Evolutionary conservation across 2,113 vertebrate genomes (phyloP), one percentile per base, ranked within the genome.

Genomic region (Serinus canaria): DNA sequence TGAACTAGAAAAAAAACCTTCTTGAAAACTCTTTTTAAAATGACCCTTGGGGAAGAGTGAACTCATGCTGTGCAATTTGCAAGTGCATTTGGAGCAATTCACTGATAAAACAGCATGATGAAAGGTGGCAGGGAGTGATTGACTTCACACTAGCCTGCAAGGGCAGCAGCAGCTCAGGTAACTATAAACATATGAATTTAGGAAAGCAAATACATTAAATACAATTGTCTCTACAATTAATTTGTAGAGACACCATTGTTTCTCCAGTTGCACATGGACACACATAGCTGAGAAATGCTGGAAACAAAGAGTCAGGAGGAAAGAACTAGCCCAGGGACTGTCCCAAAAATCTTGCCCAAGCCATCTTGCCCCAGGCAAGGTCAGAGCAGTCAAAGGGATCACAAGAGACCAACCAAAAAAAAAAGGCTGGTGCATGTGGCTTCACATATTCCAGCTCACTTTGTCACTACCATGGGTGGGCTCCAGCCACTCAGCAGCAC

Each of bases 11-110:
- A 30, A 89, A 83, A 86, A 78, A 60, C 22, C 39, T 87, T 81
- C 66, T 83, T 93, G 44, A n/a, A 93, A 93, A 74, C 80, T 92
- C 50, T 93, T 94, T 89, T 93, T 68, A 23, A 94, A 94, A 92
- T 47, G 0, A 86, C 73, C 86, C 91, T 92, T 84, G 89, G 92
- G 69, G 73, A 94, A 92, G 68, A 94, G 73, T 90, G 89, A 94
- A 46, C 70, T 92, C 89, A 9, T 81, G 89, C 76, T 91, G 91
- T 30, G 83, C 77, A 94, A 68, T 92, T 94, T 94, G 77, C 76
- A 90, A 97, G 87, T 89, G 76, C 69, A 68, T 95, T 78, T 89
- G 69, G 82, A 96, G 83, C 41, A 95, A 82, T 60, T 74, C 44
- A 41, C 83, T 78, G 86, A 92, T 84, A 83, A 94, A 95, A 75